phyloP scores from a whole-genome alignment of 2,888 invertebrate species.

The Plebejus melissa region DNA sequence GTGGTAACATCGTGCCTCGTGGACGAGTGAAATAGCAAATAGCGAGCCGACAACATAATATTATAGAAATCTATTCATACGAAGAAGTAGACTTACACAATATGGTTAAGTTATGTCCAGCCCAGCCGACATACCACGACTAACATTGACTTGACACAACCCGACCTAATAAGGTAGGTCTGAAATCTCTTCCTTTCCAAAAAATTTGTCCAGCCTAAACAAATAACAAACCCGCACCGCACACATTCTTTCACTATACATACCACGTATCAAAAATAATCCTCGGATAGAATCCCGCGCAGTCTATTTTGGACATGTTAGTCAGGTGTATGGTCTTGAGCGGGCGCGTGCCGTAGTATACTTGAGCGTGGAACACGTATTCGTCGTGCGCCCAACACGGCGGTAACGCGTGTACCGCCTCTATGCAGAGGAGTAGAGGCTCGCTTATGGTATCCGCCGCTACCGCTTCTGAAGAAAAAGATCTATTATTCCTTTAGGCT shows the following conservation, averaged over 20 bases:
- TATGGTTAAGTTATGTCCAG: no score
- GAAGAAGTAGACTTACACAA: no score
- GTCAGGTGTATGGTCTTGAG: conserved; percentile 84
- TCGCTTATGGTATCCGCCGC: conserved; percentile 86
- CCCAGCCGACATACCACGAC: no score
- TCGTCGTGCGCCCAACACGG: conserved; percentile 90
- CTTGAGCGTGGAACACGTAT: conserved; percentile 90
- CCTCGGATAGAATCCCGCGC: conserved; percentile 87
- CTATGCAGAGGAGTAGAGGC: conserved; percentile 88
- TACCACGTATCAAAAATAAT: conserved; percentile 93
- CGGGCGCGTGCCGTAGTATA: conserved; percentile 92
- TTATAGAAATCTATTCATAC: no score
- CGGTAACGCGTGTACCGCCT: conserved; percentile 88
- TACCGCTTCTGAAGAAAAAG: conserved; percentile 76
- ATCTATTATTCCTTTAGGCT: neutral
- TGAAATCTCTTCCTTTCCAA: no score
- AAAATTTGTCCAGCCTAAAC: no score
- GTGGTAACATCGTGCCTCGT: no score
- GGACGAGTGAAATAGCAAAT: no score
- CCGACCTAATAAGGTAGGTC: no score
- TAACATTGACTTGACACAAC: no score
- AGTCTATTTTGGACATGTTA: conserved; percentile 83
- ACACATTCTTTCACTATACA: conserved; percentile 39
- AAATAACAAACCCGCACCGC: neutral
- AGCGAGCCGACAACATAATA: no score